phyloP scores from a whole-genome alignment of 2,113 vertebrate species.

The Takifugu flavidus region DNA sequence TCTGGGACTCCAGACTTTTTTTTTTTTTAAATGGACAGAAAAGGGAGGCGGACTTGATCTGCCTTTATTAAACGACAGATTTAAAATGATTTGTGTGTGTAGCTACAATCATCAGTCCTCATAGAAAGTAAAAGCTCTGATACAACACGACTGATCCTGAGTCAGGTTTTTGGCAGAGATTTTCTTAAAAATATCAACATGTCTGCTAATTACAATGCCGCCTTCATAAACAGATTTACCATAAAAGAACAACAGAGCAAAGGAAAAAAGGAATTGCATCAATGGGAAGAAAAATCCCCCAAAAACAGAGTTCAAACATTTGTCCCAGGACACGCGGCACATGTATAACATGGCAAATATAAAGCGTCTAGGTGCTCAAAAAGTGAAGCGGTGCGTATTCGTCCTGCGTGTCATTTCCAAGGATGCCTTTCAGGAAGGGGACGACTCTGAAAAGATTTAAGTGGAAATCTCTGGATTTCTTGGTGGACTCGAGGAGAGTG shows the following conservation, averaged over 20 bases:
- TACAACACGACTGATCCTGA: not conserved
- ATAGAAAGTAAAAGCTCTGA: too few relatives aligned
- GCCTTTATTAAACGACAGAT: too few relatives aligned
- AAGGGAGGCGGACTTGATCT: too few relatives aligned
- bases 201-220: slow-evolving; percentile 5
- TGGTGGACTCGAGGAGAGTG: not conserved
- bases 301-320: not conserved
- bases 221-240: not conserved
- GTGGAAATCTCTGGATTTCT: slow-evolving; percentile 64
- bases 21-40: too few relatives aligned
- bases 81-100: too few relatives aligned
- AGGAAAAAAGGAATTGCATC: too few relatives aligned
- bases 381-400: slow-evolving; percentile 37
- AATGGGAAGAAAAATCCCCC: not conserved
- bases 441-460: slow-evolving; percentile 61
- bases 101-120: too few relatives aligned
- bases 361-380: slow-evolving; percentile 22
- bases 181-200: slow-evolving; percentile 3
- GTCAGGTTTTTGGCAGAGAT: not conserved
- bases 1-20: too few relatives aligned
- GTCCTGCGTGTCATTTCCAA: slow-evolving; percentile 22
- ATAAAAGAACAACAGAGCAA: too few relatives aligned
- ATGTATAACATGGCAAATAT: not conserved
- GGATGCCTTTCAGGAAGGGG: slow-evolving; percentile 50
- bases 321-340: too few relatives aligned